Conservation (phyloP, 1,140 invertebrate species). For the Euura lappo region DNA sequence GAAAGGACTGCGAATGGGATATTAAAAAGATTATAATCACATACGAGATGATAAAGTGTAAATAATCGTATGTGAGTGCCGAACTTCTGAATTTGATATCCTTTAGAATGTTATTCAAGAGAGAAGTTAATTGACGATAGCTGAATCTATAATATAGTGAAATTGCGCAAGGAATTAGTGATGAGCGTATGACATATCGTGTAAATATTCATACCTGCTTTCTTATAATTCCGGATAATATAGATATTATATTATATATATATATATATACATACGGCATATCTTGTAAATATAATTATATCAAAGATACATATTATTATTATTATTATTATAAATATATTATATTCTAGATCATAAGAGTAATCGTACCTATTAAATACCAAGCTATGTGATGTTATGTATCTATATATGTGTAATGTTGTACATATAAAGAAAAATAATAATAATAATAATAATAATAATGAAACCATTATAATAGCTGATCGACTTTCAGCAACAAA, state of each 20-base stretch:
- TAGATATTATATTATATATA: background rate
- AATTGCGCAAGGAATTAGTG: background rate
- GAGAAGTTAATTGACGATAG: background rate
- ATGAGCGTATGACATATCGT: constrained; percentile 23
- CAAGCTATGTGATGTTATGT: constrained; percentile 60
- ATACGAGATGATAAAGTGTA: too few relatives aligned
- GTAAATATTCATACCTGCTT: constrained; percentile 24
- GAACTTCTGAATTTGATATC: too few relatives aligned
- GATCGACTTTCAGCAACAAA: too few relatives aligned
- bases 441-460: background rate
- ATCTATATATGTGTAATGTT: constrained; percentile 54
- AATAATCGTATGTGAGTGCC: too few relatives aligned
- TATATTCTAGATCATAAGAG: constrained; percentile 37
- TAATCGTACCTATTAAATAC: constrained; percentile 48
- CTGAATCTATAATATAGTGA: background rate
- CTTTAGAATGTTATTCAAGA: too few relatives aligned
- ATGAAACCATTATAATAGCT: background rate
- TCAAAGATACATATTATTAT: constrained; percentile 25
- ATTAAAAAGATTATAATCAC: too few relatives aligned
- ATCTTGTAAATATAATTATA: constrained; percentile 38
- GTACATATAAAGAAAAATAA: constrained; percentile 52
- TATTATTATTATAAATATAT: background rate
- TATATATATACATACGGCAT: background rate
- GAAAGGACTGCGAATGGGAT: too few relatives aligned
- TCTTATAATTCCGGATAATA: background rate